These are phyloP conservation scores for Siphlonurus alternatus DNA, from an alignment of 2,888 invertebrate genomes.

Conservation along the genomic window DNA sequence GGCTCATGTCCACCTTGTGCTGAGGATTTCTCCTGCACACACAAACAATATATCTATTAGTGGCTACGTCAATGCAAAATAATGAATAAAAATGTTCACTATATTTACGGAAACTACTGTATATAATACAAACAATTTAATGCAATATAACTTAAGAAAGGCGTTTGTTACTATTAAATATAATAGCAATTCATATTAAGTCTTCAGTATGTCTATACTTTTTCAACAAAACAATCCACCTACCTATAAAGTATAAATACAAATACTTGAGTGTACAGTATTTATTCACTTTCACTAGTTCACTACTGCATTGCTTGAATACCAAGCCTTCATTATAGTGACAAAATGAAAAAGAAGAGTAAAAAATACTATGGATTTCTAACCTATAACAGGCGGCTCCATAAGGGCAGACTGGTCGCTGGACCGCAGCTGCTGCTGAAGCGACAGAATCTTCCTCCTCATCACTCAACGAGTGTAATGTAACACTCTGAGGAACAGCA, in stretches of 20 bases:
- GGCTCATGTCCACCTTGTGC: constrained; percentile 41
- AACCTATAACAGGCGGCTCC: neutral
- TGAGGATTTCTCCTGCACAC: constrained; percentile 40
- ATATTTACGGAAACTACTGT: neutral
- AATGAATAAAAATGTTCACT: constrained; percentile 5
- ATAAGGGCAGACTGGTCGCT: neutral
- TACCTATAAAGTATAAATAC: no score
- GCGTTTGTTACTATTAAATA: neutral
- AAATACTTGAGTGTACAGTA: no score
- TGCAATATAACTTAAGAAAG: neutral
- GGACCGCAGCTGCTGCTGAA: neutral
- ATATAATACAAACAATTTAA: neutral
- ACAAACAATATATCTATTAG: constrained; percentile 10
- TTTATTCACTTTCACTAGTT: no score
- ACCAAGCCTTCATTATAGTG: neutral
- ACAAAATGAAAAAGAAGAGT: neutral
- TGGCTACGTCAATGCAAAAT: constrained; percentile 1
- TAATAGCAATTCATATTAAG: no score
- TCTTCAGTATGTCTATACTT: no score
- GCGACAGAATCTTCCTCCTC: neutral
- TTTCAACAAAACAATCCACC: no score
- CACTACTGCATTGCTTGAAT: no score
- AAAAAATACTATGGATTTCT: neutral
- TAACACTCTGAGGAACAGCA: no score
- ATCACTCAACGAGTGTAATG: no score